Base-by-base conservation (phyloP, 2,797 vertebrate species). In the Gallinago stenura region DNA sequence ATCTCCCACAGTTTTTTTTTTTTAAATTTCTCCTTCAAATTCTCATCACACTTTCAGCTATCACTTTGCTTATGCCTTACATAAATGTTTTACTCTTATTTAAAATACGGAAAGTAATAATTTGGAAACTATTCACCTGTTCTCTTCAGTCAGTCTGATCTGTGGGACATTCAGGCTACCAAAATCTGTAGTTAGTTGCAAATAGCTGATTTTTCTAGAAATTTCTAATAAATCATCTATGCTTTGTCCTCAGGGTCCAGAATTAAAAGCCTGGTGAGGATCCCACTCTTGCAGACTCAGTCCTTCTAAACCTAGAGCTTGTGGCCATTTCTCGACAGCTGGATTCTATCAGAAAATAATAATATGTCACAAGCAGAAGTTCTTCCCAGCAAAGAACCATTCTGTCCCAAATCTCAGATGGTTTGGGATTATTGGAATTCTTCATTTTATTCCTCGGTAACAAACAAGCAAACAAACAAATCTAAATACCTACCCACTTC, bases 401-500 rank as follows among this genome's bases (percentile, higher is more conserved):
- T 76, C 86, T 0, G 2, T 65, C 48, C 14, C 43, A 64, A 73
- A 73, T 80, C 60, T 46, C 78, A 96, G 2, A n/a, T 90, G n/a
- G 3, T 69, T 92, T 77, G 31, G 41, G 64, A 62, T 60, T 70
- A 28, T 10, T 89, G 66, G 46, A 96, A 79, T 56, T 15, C 19
- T 77, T 56, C 3, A 39, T 79, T 89, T 48, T 71, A 8, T 62
- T 70, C 16, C 45, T 53, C 15, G 41, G 60, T 77, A 89, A 53
- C 31, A 86, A 86, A 70, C 12, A 72, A 73, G 22, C 31, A 37
- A 65, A 26, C 70, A 92, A 83, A 35, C 37, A 78, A 43, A 81
- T 12, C 0, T 71, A 69, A 65, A 10, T 68, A 20, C 1, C 2
- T 50, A 41, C 0, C 0, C 19, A 22, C 46, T 87, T 72, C 18